phyloP scores from a whole-genome alignment of 2,888 invertebrate genomes.

The Thysanoteuthis rhombus region DNA sequence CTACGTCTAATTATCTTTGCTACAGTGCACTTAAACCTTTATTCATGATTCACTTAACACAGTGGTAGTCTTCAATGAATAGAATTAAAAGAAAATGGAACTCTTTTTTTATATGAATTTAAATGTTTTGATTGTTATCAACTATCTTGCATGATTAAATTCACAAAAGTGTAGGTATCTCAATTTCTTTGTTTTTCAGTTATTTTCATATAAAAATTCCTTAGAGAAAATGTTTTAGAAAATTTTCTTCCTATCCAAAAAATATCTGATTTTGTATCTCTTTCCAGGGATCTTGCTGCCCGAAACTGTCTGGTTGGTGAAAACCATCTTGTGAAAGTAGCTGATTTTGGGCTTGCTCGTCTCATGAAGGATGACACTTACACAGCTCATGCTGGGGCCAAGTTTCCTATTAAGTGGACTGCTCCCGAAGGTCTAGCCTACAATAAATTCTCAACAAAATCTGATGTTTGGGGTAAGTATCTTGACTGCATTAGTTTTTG shows the following conservation, averaged over 20 bases:
- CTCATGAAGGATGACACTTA: conserved; percentile 99
- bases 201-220: background rate
- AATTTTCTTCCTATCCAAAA: background rate
- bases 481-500: background rate
- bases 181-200: background rate
- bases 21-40: too few species aligned
- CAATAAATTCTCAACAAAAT: conserved; percentile 96
- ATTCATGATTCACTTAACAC: too few species aligned
- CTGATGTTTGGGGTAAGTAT: conserved; percentile 71
- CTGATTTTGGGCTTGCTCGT: conserved; percentile 97
- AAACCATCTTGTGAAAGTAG: conserved; percentile 96
- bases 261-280: background rate
- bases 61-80: too few species aligned
- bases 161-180: background rate
- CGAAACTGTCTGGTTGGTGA: conserved; percentile 98
- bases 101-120: too few species aligned
- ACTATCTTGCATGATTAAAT: background rate
- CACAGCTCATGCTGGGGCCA: conserved; percentile 98
- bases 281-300: conserved; percentile 91
- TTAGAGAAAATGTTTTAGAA: background rate
- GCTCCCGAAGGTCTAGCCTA: conserved; percentile 99
- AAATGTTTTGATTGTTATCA: too few species aligned
- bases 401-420: conserved; percentile 99
- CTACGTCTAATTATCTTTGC: too few species aligned
- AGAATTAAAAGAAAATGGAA: too few species aligned